Percentiles rank a stretch among this genome's conserved stretches.
phyloP scores from a whole-genome alignment of 2,113 vertebrate genomes.

The Eudyptes chrysolophus region DNA sequence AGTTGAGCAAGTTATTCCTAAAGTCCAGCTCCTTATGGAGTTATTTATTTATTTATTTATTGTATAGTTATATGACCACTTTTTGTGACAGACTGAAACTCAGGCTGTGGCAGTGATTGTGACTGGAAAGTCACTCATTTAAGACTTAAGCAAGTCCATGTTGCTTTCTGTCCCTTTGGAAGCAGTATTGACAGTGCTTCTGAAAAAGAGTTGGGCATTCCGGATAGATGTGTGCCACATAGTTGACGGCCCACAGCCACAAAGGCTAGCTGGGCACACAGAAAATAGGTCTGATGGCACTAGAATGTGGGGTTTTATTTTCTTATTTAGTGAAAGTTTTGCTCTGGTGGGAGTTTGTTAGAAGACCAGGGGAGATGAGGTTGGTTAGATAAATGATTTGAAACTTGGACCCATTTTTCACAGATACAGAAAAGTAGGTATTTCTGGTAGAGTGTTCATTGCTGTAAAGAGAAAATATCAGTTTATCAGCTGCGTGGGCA shows the following conservation, averaged over 20 bases:
- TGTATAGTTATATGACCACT: neutral
- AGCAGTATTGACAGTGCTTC: neutral
- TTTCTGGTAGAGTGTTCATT: neutral
- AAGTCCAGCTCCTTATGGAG: neutral
- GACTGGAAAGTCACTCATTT: neutral
- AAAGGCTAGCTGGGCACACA: neutral
- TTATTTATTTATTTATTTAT: neutral
- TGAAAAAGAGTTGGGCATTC: neutral
- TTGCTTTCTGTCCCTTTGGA: neutral
- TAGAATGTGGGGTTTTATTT: neutral
- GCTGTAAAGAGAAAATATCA: neutral
- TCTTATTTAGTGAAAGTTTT: neutral
- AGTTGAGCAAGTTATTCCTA: neutral
- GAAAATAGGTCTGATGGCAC: neutral
- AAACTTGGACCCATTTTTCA: slow-evolving; percentile 3
- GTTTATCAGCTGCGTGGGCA: neutral
- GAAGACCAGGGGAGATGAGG: neutral
- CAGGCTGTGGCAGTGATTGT: neutral
- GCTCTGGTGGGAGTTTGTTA: neutral
- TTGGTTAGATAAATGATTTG: neutral
- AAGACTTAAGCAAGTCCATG: neutral
- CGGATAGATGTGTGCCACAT: rapidly evolving
- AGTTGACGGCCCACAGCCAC: neutral
- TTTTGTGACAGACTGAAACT: neutral
- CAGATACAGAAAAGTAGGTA: neutral